Evolutionary conservation across 2,797 vertebrate species (phyloP).

Genomic region (Pogonophryne albipinna): DNA sequence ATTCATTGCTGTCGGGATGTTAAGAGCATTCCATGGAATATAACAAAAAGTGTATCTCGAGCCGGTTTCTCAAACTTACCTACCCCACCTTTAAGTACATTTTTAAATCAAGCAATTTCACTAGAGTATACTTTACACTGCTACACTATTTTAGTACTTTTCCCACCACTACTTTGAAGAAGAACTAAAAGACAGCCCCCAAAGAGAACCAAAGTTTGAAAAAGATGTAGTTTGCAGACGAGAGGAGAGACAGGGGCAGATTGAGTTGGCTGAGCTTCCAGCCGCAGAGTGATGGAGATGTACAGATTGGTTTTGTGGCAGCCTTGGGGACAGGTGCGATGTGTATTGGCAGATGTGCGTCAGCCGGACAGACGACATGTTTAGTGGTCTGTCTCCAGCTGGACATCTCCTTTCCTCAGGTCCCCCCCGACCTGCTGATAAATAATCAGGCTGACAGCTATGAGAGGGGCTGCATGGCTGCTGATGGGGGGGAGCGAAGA

Average conservation of each 20-base stretch:
- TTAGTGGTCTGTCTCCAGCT: constrained; percentile 76
- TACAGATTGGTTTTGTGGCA: constrained; percentile 59
- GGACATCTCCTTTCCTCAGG: constrained; percentile 74
- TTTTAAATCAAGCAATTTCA: no score
- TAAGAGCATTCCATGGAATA: no score
- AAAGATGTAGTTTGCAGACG: constrained; percentile 3
- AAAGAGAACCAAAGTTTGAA: neutral
- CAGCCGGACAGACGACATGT: constrained; percentile 70
- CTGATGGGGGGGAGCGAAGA: constrained; percentile 70
- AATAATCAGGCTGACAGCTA: constrained; percentile 82
- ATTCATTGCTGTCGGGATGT: no score
- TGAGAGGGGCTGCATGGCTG: constrained; percentile 74
- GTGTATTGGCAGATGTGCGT: constrained; percentile 72
- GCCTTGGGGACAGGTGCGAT: constrained; percentile 62
- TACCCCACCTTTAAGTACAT: no score
- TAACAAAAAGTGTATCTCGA: no score
- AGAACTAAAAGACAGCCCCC: constrained; percentile 8
- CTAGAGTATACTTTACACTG: no score
- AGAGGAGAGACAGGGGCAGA: constrained; percentile 1
- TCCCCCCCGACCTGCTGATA: constrained; percentile 69
- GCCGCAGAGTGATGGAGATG: constrained; percentile 47
- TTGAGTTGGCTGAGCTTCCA: constrained; percentile 26
- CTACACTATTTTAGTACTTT: no score
- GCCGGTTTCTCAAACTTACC: no score
- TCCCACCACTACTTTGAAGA: neutral